Conservation (phyloP, 2,888 invertebrate species). For the Pogonocherus hispidulus region DNA sequence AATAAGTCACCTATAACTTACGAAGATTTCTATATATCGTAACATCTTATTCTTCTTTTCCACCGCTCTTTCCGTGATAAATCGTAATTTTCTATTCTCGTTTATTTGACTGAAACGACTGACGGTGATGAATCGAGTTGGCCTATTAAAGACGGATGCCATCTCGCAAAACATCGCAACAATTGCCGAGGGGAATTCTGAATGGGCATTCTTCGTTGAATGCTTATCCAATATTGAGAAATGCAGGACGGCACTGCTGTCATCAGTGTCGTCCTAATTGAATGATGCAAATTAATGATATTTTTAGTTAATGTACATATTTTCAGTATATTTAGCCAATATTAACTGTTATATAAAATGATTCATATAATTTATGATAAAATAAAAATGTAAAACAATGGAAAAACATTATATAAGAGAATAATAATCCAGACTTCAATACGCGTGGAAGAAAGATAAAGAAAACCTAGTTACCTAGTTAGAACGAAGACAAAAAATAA, state of each 20-base stretch:
- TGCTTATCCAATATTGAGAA: constrained; percentile 12
- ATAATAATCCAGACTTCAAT: too few relatives aligned
- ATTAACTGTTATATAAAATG: too few relatives aligned
- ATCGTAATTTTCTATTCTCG: constrained; percentile 25
- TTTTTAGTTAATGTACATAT: too few relatives aligned
- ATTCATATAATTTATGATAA: too few relatives aligned
- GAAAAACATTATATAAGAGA: too few relatives aligned
- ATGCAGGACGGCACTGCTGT: constrained; percentile 6
- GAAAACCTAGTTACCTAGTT: too few relatives aligned
- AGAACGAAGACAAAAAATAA: too few relatives aligned
- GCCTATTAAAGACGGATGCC: constrained; percentile 30
- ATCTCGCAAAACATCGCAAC: constrained; percentile 5
- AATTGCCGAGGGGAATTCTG: constrained; percentile 25
- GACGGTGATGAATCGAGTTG: constrained; percentile 34
- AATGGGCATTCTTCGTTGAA: constrained; percentile 19
- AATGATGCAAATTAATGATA: neutral
- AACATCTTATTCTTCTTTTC: constrained; percentile 22
- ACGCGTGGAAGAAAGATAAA: too few relatives aligned
- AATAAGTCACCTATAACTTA: constrained; percentile 21
- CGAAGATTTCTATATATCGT: constrained; percentile 19
- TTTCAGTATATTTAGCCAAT: too few relatives aligned
- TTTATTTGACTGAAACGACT: constrained; percentile 25
- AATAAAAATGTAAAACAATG: too few relatives aligned
- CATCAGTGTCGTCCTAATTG: neutral
- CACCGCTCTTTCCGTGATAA: constrained; percentile 14